Evolutionary conservation across 2,888 invertebrate genomes (phyloP).

Genomic region (Serrognathus titanus): DNA sequence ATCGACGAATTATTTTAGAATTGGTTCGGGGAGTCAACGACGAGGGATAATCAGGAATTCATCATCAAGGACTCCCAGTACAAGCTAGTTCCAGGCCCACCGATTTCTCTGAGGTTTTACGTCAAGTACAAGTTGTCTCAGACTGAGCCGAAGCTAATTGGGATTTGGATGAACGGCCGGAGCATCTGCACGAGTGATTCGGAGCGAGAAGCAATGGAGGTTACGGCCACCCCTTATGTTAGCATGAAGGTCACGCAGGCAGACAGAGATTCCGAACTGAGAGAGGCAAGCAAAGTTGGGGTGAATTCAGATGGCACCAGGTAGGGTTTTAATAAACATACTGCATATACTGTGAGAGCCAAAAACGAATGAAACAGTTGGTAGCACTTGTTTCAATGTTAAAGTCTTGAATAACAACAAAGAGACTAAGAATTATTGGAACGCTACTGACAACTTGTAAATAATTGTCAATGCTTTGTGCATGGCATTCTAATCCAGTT

Average conservation of each 20-base stretch:
- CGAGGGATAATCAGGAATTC: conserved; percentile 54
- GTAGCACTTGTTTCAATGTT: no score
- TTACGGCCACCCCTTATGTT: background rate
- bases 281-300: no score
- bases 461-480: no score
- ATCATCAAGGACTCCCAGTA: conserved; percentile 54
- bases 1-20: conserved; percentile 45
- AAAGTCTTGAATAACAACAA: no score
- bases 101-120: background rate
- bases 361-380: no score
- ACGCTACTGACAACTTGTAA: no score
- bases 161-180: conserved; percentile 57
- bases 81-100: conserved; percentile 41
- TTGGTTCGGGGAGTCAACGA: conserved; percentile 57
- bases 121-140: conserved; percentile 34
- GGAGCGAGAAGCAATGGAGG: conserved; percentile 25
- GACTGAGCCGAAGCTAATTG: conserved; percentile 51
- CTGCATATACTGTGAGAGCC: no score
- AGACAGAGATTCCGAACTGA: no score
- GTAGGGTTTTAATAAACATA: no score
- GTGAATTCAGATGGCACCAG: no score
- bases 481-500: no score
- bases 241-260: background rate
- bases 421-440: no score
- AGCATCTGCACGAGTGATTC: conserved; percentile 49